Base-by-base conservation (phyloP, 2,113 vertebrate species). In the Odobenus rosmarus region DNA sequence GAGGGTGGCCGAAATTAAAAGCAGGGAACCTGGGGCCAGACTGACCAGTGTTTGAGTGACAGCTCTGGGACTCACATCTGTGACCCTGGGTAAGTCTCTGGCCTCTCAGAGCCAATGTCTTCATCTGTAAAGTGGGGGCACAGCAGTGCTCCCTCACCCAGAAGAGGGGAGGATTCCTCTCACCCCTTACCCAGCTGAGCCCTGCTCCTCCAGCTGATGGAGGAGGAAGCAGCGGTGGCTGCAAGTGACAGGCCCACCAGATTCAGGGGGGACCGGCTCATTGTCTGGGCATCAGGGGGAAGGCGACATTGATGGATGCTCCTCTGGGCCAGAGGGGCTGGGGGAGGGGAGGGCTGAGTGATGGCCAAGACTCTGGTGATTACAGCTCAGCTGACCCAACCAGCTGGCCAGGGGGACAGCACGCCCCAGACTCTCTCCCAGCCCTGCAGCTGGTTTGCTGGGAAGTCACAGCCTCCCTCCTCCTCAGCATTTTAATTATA, bases 241-340 rank as follows among this genome's bases (percentile, higher is more conserved):
- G 7, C 2, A 1, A 84, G 77, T 0, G n/a, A 33, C 64, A 28
- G 62, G 18, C 21, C 67, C 72, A 2, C n/a, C 1, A 0, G 88
- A 85, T 49, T 90, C 85, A 82, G 90, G 79, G 5, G 19, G 84
- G 69, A 69, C 59, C 8, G 7, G 46, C 93, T 95, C 84, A 93
- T 92, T 90, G 81, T 85, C 80, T 93, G 46, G 80, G 80, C 21
- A 21, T 87, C 59, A 51, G 18, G 11, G 53, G n/a, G 86, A 85
- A 90, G 86, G 76, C 86, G 96, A 92, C 4, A 2, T 19, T 96
- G 95, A 96, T 5, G 18, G 90, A 97, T 90, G 83, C 57, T 23
- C 12, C 71, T 88, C 89, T 59, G 15, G 57, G 28, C 28, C 77
- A 31, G 64, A 55, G 57, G 61, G 61, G 82, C 18, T 69, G 81